A percentile compares a stretch with the other conserved stretches of the same genome.
Evolutionary conservation across 2,888 invertebrate genomes (phyloP).

Genomic region (Ornithoptera alexandrae): DNA sequence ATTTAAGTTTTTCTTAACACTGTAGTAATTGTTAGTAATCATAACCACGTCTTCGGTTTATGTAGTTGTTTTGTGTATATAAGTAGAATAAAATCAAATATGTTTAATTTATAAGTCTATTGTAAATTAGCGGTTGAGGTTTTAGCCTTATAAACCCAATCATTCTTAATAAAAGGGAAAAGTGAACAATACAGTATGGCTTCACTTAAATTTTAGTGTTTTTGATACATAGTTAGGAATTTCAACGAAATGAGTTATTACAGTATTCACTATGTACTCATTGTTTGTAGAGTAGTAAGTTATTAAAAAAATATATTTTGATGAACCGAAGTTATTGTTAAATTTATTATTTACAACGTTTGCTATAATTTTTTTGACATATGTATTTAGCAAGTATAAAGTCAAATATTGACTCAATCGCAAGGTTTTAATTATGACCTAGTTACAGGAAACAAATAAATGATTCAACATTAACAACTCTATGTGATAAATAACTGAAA

Average conservation of each 20-base stretch:
- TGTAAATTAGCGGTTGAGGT: conserved; percentile 43
- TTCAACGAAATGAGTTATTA: background rate
- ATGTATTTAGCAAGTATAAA: too few relatives aligned
- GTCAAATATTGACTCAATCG: too few relatives aligned
- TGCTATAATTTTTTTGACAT: too few relatives aligned
- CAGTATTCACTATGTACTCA: background rate
- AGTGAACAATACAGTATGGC: background rate
- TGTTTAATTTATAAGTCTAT: conserved; percentile 44
- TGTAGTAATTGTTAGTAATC: too few relatives aligned
- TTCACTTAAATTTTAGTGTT: conserved; percentile 6
- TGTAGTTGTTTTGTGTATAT: conserved; percentile 56
- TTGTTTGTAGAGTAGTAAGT: background rate
- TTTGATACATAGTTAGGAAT: conserved; percentile 5
- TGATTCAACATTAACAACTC: too few relatives aligned
- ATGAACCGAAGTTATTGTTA: too few relatives aligned
- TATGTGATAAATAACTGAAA: too few relatives aligned
- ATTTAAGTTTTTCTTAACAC: too few relatives aligned
- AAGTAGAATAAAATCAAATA: conserved; percentile 32
- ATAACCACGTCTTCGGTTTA: background rate
- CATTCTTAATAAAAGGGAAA: conserved; percentile 10
- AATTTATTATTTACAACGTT: too few relatives aligned
- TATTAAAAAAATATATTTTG: too few relatives aligned
- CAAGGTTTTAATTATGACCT: too few relatives aligned
- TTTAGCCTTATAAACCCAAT: conserved; percentile 41
- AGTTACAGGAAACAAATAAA: too few relatives aligned